Conservation (phyloP, 2,113 vertebrate species). For the Anas platyrhynchos region DNA sequence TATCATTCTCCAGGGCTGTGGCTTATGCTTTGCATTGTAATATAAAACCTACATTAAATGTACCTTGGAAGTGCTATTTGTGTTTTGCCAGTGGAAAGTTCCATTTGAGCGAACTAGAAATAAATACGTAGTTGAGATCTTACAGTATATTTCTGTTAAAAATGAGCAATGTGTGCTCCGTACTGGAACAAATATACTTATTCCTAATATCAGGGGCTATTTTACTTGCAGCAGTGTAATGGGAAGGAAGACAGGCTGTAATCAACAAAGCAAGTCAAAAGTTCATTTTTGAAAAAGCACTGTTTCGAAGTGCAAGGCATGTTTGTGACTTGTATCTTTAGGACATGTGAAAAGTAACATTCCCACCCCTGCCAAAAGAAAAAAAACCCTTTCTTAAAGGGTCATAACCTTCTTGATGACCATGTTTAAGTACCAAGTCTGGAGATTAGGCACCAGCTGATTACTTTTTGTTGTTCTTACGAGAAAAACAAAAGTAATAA, state of each 20-base stretch:
- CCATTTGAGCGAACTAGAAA: background rate
- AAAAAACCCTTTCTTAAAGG: background rate
- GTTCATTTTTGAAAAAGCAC: background rate
- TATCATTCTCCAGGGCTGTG: background rate
- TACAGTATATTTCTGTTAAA: background rate
- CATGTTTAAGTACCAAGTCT: background rate
- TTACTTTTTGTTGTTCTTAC: accelerated
- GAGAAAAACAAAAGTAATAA: background rate
- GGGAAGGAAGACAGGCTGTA: background rate
- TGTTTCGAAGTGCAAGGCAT: background rate
- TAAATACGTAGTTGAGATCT: background rate
- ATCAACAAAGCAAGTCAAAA: background rate
- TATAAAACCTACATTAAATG: background rate
- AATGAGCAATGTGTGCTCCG: background rate
- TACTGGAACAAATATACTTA: background rate
- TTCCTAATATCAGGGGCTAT: background rate
- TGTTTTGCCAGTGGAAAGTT: background rate
- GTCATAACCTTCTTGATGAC: background rate
- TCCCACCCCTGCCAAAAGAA: background rate
- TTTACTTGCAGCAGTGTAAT: background rate
- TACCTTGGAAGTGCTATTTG: background rate
- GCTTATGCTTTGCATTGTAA: background rate
- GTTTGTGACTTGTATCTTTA: background rate
- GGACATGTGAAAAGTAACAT: background rate
- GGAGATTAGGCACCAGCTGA: background rate